Evolutionary conservation across 2,113 vertebrate species (phyloP), one percentile per base, ranked within the genome.

Genomic region (Pedetes capensis): DNA sequence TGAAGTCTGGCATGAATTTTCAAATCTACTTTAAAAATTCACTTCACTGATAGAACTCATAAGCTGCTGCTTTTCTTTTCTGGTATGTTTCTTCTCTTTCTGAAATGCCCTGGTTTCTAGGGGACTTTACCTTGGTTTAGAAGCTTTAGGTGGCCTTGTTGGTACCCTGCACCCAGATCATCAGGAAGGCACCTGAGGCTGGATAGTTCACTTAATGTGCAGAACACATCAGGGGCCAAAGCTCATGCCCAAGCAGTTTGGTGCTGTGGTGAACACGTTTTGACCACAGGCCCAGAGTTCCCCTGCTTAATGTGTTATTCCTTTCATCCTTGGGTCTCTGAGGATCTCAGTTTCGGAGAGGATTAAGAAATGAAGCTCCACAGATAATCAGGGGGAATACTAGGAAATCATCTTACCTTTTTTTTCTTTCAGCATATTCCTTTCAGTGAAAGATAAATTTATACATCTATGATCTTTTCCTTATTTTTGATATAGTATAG

Each of bases 1-100:
- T 69, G 11, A 89, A 74, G 44, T 64, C 63, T 89, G 51, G 53
- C 63, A 88, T 4, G 44, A 91, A 92, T 87, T 83, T 90, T 90
- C 22, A 63, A 83, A 84, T 51, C 37, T 79, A 68, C 69, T 87
- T 34, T 69, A 83, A 85, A 25, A n/a, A 37, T 49, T 44, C 27
- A 39, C 44, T 79, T 81, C 8, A 74, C 49, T 68, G 49, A 44
- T 61, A n/a, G 47, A 34, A 23, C 18, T 87, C 18, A 22, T 0
- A 63, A 68, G 42, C 18, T 74, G 37, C 18, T 6, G 2, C 17
- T 76, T 51, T 91, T 27, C 63, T 66, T 72, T 89, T 53, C 61
- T 8, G 2, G 23, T 75, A 32, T 86, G 74, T 34, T 79, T 37
- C 57, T 74, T 49, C 76, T 42, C 32, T 44, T 86, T 44, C 76